Evolutionary conservation across 2,888 invertebrate species (phyloP), one percentile per base, ranked within the genome.

Genomic region (Athrips mouffetella): DNA sequence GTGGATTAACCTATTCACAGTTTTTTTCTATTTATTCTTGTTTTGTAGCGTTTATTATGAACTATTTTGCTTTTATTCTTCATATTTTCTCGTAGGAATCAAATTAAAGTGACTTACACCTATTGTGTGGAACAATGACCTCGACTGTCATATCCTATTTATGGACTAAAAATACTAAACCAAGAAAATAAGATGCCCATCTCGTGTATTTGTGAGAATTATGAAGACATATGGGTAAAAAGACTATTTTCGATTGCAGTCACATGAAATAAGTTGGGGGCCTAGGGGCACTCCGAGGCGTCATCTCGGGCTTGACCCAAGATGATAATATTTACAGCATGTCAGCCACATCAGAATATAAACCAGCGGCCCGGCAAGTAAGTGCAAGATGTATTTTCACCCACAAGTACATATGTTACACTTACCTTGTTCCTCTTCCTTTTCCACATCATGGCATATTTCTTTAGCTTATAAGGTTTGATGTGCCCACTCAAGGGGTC

Each of bases 291-390:
- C 82, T 84, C 81, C 86, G 75, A 73, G 75, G 75, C 79, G 70
- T 84, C 84, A 84, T 85, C 84, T 82, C 76, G 87, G 85, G 87
- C 70, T 83, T 76, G 77, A 79, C 88, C 87, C 88, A 89, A 89
- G 86, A 89, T 89, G 89, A 78, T 76, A 82, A 77, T 86, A 73
- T 80, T 78, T 76, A 81, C 86, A 85, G 83, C 73, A 89, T 89
- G 89, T 89, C 89, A 73, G 76, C 88, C 73, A 71, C 87, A 80
- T 78, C 87, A 81, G 88, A 88, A 74, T 81, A 80, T 73, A 84
- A 88, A 84, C 67, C 86, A 65, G 70, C 78, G 86, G 85, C 87
- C 87, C 88, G 81, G 76, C 85, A 87, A 87, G 89, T 89, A 58
- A 87, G 89, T 87, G 75, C 46, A 57, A 52, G 8, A 37, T 41